A percentile compares a stretch with the other conserved stretches of the same genome.
Evolutionary conservation across 2,888 invertebrate species (phyloP).

Genomic region (Brachyopa scutellaris): DNA sequence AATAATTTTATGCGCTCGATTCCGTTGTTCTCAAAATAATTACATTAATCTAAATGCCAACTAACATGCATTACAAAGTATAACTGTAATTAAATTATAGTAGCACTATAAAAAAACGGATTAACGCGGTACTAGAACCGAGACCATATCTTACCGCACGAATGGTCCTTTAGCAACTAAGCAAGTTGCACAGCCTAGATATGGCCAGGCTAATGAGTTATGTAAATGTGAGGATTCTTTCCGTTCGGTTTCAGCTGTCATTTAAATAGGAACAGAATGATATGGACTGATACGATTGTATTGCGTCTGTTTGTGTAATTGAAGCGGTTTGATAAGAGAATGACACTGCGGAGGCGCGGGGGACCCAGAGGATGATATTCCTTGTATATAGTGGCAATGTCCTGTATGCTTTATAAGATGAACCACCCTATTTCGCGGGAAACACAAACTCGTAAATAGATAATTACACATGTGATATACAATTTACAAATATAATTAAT

Average conservation of each 20-base stretch:
- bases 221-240: constrained; percentile 37
- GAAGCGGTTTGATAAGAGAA: constrained; percentile 11
- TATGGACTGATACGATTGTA: constrained; percentile 57
- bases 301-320: constrained; percentile 53
- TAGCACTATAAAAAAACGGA: constrained; percentile 14
- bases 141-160: constrained; percentile 48
- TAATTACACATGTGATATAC: not conserved
- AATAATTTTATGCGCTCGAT: not conserved
- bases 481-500: constrained; percentile 39
- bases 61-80: not conserved
- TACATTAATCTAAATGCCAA: constrained; percentile 15
- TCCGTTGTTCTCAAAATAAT: constrained; percentile 7
- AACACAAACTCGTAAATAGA: constrained; percentile 4
- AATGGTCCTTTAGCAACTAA: constrained; percentile 66
- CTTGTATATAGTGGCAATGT: constrained; percentile 25
- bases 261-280: constrained; percentile 5
- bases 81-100: constrained; percentile 37
- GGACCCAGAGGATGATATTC: not conserved
- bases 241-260: constrained; percentile 12
- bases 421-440: constrained; percentile 8
- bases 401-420: constrained; percentile 33
- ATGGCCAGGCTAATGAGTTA: constrained; percentile 51
- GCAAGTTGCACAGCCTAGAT: constrained; percentile 16
- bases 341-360: not conserved
- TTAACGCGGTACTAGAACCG: constrained; percentile 1